Conservation (phyloP, 2,888 invertebrate genomes). For the Flexamia atlantica region DNA sequence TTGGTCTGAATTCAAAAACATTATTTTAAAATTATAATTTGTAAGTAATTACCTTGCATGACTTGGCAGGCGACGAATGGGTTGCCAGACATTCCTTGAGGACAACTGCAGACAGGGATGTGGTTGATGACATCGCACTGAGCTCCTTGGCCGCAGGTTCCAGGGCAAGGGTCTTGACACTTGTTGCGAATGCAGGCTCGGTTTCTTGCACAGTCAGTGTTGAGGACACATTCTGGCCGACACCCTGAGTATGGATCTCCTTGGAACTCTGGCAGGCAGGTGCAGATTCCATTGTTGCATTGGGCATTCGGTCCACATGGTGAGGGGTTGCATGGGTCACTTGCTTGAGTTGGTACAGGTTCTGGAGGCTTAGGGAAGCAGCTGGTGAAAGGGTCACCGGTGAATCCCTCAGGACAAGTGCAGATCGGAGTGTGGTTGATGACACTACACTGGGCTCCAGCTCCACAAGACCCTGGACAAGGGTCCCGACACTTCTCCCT, state of each 20-base stretch:
- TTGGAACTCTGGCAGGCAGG: conserved; percentile 84
- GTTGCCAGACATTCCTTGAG: conserved; percentile 83
- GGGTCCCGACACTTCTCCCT: conserved; percentile 76
- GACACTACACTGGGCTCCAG: conserved; percentile 85
- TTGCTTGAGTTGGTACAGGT: conserved; percentile 11
- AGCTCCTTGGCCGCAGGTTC: conserved; percentile 87
- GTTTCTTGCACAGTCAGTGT: conserved; percentile 78
- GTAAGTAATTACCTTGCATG: conserved; percentile 69
- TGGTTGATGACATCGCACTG: conserved; percentile 86
- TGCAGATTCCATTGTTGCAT: conserved; percentile 83
- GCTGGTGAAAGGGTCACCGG: conserved; percentile 85
- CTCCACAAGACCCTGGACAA: conserved; percentile 82
- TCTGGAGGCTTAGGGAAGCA: conserved; percentile 79
- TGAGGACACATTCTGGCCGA: conserved; percentile 79
- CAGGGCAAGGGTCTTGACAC: conserved; percentile 80
- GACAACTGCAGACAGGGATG: conserved; percentile 86
- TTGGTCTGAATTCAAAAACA: too few species aligned
- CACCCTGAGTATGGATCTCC: conserved; percentile 80
- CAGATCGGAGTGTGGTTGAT: conserved; percentile 89
- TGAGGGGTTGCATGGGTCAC: conserved; percentile 76
- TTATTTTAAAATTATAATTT: too few species aligned
- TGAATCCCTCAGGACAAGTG: conserved; percentile 85
- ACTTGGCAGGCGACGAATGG: conserved; percentile 81
- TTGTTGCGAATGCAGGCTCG: conserved; percentile 76
- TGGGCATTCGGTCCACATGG: conserved; percentile 86